Evolutionary conservation across 2,888 invertebrate genomes (phyloP).

Genomic region (Aphidius colemani): DNA sequence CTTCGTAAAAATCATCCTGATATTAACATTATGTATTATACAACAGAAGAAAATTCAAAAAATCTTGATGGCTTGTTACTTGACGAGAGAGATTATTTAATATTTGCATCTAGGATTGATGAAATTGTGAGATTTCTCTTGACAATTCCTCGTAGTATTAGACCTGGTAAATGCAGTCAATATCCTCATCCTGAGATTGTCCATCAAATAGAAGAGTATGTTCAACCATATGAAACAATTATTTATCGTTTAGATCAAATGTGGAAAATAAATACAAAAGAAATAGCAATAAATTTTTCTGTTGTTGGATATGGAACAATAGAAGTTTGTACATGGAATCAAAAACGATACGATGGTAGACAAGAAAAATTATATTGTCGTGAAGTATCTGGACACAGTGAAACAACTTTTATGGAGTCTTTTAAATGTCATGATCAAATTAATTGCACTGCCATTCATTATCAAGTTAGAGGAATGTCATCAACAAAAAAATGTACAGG

Average conservation of each 20-base stretch:
- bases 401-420: slow-evolving; percentile 38
- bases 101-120: slow-evolving; percentile 39
- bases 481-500: slow-evolving; percentile 67
- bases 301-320: slow-evolving; percentile 46
- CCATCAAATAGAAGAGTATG: slow-evolving; percentile 66
- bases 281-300: slow-evolving; percentile 28
- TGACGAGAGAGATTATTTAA: slow-evolving; percentile 43
- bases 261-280: slow-evolving; percentile 41
- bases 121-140: slow-evolving; percentile 38
- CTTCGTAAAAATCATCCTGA: slow-evolving; percentile 45
- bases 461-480: slow-evolving; percentile 41
- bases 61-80: slow-evolving; percentile 41
- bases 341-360: slow-evolving; percentile 25
- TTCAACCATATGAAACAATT: slow-evolving; percentile 63
- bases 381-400: slow-evolving; percentile 40
- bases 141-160: slow-evolving; percentile 44
- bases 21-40: slow-evolving; percentile 36
- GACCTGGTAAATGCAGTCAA: slow-evolving; percentile 35
- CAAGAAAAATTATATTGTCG: slow-evolving; percentile 35
- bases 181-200: slow-evolving; percentile 39
- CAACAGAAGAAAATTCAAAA: slow-evolving; percentile 37
- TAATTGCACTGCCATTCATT: slow-evolving; percentile 41
- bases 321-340: slow-evolving; percentile 45
- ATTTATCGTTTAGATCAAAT: slow-evolving; percentile 62
- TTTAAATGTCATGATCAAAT: slow-evolving; percentile 33